These are phyloP conservation scores for Anser cygnoides DNA, from an alignment of 2,113 vertebrate genomes.

Conservation along the genomic window DNA sequence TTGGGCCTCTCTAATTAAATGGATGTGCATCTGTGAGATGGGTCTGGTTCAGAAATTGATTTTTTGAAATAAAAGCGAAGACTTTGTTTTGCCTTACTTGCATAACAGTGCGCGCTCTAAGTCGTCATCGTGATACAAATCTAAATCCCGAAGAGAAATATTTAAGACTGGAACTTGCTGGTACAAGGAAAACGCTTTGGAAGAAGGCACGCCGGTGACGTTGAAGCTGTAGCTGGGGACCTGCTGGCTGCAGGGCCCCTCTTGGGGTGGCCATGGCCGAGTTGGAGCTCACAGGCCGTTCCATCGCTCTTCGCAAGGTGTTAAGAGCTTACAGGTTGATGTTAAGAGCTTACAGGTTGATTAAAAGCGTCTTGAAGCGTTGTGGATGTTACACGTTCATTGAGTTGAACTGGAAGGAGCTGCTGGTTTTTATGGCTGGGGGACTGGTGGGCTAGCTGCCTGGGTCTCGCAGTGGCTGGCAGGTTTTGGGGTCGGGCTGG, in stretches of 20 bases:
- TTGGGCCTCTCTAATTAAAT: neutral
- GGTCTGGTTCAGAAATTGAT: neutral
- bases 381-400: rapidly evolving
- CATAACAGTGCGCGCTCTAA: neutral
- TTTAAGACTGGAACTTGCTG: neutral
- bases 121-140: neutral
- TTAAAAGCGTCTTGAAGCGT: neutral
- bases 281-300: neutral
- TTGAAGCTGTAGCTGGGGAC: neutral
- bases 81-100: neutral
- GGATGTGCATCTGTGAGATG: neutral
- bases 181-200: neutral
- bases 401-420: neutral
- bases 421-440: neutral
- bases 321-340: neutral
- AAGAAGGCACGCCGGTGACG: neutral
- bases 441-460: neutral
- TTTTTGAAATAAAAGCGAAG: neutral
- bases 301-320: neutral
- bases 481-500: neutral
- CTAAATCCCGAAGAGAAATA: neutral
- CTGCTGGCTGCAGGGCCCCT: neutral
- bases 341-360: neutral
- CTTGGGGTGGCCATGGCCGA: neutral
- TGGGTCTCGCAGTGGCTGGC: neutral